Percentiles rank a stretch among this genome's conserved stretches.
Conservation (phyloP, 2,113 vertebrate genomes). For the Gulo gulo region DNA sequence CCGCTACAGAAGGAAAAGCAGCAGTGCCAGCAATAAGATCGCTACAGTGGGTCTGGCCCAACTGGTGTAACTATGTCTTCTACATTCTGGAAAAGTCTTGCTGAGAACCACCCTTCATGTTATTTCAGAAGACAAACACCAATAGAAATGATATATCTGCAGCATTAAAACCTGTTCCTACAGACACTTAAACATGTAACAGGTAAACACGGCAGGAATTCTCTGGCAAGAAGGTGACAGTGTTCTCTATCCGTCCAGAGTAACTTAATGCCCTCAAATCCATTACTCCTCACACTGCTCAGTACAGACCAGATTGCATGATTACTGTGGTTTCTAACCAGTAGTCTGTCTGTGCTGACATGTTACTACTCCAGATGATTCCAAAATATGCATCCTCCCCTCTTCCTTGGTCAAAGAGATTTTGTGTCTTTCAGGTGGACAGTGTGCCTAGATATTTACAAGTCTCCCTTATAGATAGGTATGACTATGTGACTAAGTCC, state of each 20-base stretch:
- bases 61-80: not conserved
- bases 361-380: not conserved
- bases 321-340: not conserved
- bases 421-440: not conserved
- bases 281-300: not conserved
- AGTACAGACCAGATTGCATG: accelerated
- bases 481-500: not conserved
- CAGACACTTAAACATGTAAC: not conserved
- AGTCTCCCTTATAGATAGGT: not conserved
- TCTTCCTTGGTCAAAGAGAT: not conserved
- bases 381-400: not conserved
- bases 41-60: accelerated
- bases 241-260: not conserved
- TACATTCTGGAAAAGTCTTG: not conserved
- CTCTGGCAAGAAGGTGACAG: not conserved
- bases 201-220: not conserved
- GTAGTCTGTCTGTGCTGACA: not conserved
- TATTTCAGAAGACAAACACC: not conserved
- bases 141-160: not conserved
- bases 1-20: not conserved
- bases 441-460: not conserved
- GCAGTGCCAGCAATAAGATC: not conserved
- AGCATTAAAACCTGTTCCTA: not conserved
- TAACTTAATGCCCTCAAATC: not conserved
- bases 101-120: not conserved